Evolutionary conservation across 2,797 vertebrate genomes (phyloP).

Genomic region (Heteromormyrus szaboi): DNA sequence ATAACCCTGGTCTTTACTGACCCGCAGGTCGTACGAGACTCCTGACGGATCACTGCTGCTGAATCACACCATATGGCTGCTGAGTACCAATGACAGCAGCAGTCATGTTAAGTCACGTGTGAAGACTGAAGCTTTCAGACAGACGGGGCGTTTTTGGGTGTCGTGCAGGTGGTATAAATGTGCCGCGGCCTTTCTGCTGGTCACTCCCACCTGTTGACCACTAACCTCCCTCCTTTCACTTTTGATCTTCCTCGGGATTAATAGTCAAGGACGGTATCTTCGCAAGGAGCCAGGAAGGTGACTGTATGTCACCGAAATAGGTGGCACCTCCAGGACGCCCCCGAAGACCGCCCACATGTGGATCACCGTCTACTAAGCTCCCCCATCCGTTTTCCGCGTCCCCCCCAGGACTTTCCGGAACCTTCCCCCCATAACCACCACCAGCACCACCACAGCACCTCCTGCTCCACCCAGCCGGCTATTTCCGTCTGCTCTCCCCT

Average conservation of each 20-base stretch:
- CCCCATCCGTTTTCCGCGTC: neutral
- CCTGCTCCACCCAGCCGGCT: slow-evolving; percentile 39
- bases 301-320: neutral
- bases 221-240: neutral
- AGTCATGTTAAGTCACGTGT: neutral
- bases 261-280: neutral
- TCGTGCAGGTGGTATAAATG: neutral
- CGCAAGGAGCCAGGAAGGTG: neutral
- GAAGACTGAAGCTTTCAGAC: neutral
- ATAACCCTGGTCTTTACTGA: neutral
- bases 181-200: neutral
- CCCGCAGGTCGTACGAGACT: neutral
- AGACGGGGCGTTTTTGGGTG: neutral
- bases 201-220: neutral
- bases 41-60: neutral
- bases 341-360: neutral
- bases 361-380: neutral
- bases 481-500: slow-evolving; percentile 44
- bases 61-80: neutral
- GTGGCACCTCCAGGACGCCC: neutral
- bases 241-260: neutral
- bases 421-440: slow-evolving; percentile 37
- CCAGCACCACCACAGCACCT: neutral
- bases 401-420: slow-evolving; percentile 44
- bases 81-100: neutral